Percentiles rank a stretch among this genome's conserved stretches.
Conservation (phyloP, 2,113 vertebrate genomes). For the Choloepus hoffmanni region DNA sequence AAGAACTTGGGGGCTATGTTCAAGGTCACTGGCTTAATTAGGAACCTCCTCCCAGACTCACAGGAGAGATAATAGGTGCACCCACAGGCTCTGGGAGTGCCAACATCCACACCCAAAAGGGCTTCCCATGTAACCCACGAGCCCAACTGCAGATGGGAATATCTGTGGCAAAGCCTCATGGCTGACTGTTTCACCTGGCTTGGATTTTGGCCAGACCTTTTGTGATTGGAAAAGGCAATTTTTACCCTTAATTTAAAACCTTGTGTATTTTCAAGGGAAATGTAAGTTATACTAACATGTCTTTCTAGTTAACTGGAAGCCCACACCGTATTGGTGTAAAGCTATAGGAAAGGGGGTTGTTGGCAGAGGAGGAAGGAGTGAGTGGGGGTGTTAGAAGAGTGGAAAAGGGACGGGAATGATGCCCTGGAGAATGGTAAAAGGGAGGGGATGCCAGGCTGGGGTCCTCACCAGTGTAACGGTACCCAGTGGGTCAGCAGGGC, state of each 20-base stretch:
- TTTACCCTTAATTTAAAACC: slow-evolving; percentile 67
- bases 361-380: not conserved
- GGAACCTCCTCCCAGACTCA: not conserved
- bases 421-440: not conserved
- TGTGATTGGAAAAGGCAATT: slow-evolving; percentile 61
- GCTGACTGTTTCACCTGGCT: slow-evolving; percentile 55
- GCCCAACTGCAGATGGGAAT: slow-evolving; percentile 51
- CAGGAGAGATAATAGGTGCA: slow-evolving; percentile 12
- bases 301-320: slow-evolving; percentile 42
- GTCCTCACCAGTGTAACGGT: not conserved
- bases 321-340: not conserved
- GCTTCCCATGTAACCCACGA: not conserved
- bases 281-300: slow-evolving; percentile 65
- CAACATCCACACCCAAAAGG: not conserved
- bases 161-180: not conserved
- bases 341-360: not conserved
- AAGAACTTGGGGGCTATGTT: not conserved
- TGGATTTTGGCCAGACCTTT: slow-evolving; percentile 64
- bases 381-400: not conserved
- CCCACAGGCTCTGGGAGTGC: not conserved
- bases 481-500: not conserved
- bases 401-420: not conserved
- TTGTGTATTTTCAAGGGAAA: slow-evolving; percentile 64
- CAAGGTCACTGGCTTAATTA: not conserved
- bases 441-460: not conserved